These are phyloP conservation scores for Eupeodes luniger DNA, from an alignment of 2,888 invertebrate species.

Conservation along the genomic window DNA sequence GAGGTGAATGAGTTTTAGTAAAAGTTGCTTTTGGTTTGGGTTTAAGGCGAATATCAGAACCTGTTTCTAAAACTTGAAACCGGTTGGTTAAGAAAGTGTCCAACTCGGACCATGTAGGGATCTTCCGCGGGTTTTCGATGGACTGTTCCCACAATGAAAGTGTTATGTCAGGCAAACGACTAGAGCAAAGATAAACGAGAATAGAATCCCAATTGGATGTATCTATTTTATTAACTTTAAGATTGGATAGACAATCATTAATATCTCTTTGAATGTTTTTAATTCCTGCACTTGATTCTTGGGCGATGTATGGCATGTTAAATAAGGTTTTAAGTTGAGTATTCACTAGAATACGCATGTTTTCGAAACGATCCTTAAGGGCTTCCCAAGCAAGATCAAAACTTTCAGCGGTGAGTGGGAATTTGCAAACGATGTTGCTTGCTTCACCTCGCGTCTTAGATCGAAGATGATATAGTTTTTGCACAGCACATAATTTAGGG, in stretches of 20 bases:
- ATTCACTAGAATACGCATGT: too few species aligned
- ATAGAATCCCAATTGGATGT: not conserved
- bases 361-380: too few species aligned
- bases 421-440: too few species aligned
- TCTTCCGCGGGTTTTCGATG: not conserved
- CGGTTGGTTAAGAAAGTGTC: constrained; percentile 1
- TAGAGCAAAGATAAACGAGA: not conserved
- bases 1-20: not conserved
- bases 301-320: too few species aligned
- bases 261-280: too few species aligned
- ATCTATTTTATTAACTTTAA: not conserved
- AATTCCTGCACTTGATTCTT: too few species aligned
- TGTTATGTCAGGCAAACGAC: not conserved
- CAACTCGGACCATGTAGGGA: not conserved
- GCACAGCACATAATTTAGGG: not conserved
- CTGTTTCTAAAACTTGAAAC: constrained; percentile 8
- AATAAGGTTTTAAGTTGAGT: too few species aligned
- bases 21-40: not conserved
- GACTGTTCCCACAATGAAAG: constrained; percentile 4
- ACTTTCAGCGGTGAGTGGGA: too few species aligned
- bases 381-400: too few species aligned
- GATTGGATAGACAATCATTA: too few species aligned
- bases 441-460: too few species aligned
- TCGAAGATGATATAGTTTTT: too few species aligned
- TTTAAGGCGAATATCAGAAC: not conserved